Evolutionary conservation across 2,113 vertebrate species (phyloP), one percentile per base, ranked within the genome.

Genomic region (Colaptes auratus): DNA sequence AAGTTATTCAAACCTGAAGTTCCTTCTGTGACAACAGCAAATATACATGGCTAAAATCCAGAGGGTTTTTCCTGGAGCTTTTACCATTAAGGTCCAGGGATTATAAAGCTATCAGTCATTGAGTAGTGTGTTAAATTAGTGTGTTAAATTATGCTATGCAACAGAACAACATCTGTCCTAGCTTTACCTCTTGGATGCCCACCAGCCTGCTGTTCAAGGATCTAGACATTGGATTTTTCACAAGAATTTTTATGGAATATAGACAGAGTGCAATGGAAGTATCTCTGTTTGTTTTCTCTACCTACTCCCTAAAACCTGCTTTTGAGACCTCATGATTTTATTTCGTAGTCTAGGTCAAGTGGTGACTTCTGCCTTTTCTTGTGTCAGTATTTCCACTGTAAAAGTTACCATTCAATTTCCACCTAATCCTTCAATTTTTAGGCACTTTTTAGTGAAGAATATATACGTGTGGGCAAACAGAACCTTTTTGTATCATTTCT

Each of bases 111-210:
- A 82, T 35, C 27, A 83, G 82, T 86, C 95, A 88, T 27, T 27
- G 58, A 88, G 65, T 35, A 56, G 61, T 81, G 79, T 75, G 82
- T 73, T 79, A 92, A 94, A 93, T 78, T 60, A 93, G 65, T 81
- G 79, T 75, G 82, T 73, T 79, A 92, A 94, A 93, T 78, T 60
- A 93, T 48, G 58, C 18, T 35, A 39, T 0, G 4, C 72, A 92
- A 94, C 33, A 83, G 50, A 75, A 44, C 42, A 44, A 15, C 14
- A 82, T 56, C 76, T 86, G 88, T 53, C 79, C 73, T 88, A 86
- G 65, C 36, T 95, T 82, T 93, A 39, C 91, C 55, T 87, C 85
- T 86, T 94, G 82, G 90, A 84, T 83, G 28, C 39, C 71, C 67
- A 93, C 36, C 82, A 96, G 52, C 42, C 30, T 86, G 52, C 65